A percentile compares a stretch with the other conserved stretches of the same genome.
phyloP scores from a whole-genome alignment of 2,113 vertebrate species.

The Amblyopsis rosae region DNA sequence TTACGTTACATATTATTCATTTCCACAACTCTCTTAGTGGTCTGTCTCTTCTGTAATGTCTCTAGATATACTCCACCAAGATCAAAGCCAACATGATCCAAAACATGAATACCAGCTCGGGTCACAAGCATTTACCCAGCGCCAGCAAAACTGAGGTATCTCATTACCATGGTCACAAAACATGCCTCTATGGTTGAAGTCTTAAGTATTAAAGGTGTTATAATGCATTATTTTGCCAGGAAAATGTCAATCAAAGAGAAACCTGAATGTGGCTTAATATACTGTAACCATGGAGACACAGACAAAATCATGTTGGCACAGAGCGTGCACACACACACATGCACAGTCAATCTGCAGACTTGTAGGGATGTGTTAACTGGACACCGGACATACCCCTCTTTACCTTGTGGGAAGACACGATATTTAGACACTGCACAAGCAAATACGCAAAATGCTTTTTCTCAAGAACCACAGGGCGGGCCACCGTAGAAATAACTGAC shows the following conservation, averaged over 20 bases:
- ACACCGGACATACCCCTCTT: neutral
- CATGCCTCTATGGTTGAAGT: slow-evolving; percentile 1
- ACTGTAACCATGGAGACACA: neutral
- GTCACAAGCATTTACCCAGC: no score
- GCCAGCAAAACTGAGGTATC: neutral
- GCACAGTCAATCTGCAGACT: neutral
- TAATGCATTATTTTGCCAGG: no score
- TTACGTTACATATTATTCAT: no score
- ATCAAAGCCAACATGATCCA: no score
- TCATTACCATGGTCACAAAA: slow-evolving; percentile 3
- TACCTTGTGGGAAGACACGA: neutral
- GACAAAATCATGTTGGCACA: neutral
- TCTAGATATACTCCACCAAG: no score
- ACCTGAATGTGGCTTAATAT: neutral
- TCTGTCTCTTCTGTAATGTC: no score
- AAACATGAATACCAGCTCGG: no score
- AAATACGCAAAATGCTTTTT: neutral
- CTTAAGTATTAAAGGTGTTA: neutral
- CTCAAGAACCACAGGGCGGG: neutral
- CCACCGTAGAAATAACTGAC: neutral
- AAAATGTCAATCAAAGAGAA: no score
- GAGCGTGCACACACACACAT: neutral
- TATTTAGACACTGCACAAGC: neutral
- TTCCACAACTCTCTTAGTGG: no score
- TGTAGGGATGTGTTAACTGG: neutral